Conservation (phyloP, 2,888 invertebrate genomes). For the Stenurella melanura region DNA sequence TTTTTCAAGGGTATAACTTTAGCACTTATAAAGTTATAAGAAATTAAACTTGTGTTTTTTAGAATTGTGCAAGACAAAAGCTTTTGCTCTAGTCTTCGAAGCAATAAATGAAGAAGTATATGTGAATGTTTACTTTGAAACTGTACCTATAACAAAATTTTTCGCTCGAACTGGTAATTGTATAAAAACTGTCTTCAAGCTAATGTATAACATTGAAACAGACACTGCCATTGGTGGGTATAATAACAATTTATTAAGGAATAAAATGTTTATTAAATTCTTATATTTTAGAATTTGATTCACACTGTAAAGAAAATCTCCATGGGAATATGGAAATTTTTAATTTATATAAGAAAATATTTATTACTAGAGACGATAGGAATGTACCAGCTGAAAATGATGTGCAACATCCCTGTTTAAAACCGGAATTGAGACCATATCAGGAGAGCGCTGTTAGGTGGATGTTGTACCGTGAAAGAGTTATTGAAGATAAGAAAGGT, state of each 20-base stretch:
- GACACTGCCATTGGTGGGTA: slow-evolving; percentile 45
- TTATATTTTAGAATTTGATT: slow-evolving; percentile 15
- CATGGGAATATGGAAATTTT: slow-evolving; percentile 47
- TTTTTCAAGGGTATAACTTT: slow-evolving; percentile 62
- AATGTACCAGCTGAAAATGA: slow-evolving; percentile 28
- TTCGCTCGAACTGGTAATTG: slow-evolving; percentile 58
- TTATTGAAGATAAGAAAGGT: slow-evolving; percentile 55
- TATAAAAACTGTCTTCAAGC: slow-evolving; percentile 61
- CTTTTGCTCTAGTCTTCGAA: slow-evolving; percentile 63
- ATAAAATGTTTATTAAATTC: neutral
- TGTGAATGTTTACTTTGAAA: slow-evolving; percentile 61
- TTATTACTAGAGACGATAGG: slow-evolving; percentile 23
- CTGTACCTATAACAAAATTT: slow-evolving; percentile 65
- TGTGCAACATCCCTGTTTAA: slow-evolving; percentile 72
- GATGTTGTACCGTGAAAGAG: slow-evolving; percentile 80
- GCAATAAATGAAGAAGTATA: slow-evolving; percentile 58
- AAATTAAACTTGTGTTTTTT: slow-evolving; percentile 46
- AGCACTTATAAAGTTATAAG: neutral
- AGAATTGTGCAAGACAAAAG: slow-evolving; percentile 64
- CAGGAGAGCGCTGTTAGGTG: slow-evolving; percentile 81
- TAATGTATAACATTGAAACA: slow-evolving; percentile 58
- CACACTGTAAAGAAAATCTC: slow-evolving; percentile 30
- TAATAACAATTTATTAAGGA: slow-evolving; percentile 6
- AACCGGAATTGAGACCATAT: slow-evolving; percentile 78
- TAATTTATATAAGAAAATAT: slow-evolving; percentile 47